Evolutionary conservation across 2,113 vertebrate species (phyloP), one percentile per base, ranked within the genome.

Genomic region (Australoheros scitulus): DNA sequence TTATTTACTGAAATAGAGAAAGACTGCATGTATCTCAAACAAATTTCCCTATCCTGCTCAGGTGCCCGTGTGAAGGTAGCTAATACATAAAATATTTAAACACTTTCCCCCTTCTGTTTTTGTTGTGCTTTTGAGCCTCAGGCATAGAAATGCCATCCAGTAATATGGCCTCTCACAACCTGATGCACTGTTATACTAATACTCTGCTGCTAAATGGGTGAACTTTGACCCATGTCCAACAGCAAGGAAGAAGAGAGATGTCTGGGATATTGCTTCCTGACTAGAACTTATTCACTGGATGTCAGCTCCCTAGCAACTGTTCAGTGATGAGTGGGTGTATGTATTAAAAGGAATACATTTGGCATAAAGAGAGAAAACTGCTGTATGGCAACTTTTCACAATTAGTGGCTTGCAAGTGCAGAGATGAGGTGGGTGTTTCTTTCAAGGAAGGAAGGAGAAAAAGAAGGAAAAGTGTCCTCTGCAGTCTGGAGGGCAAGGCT

Each of bases 21-120:
- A 47, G 32, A 86, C 77, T 47, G 29, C 36, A 50, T 50, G 52
- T 77, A 22, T 72, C 82, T 80, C 60, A 90, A 86, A 87, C 32
- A 75, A 47, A 88, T 91, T 75, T 88, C 60, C 41, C 77, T 52
- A 57, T 87, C 75, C 70, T 81, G 77, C 78, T 38, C 18, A 50
- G 61, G 68, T 77, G 85, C 58, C 75, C 77, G 85, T 79, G 68
- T 86, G 84, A 89, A 89, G 74, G 90, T 81, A 88, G 65, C 80
- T 79, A 84, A 81, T 78, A 57, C 87, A 86, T 93, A 59, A 91
- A 94, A 91, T 90, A 91, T 94, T 91, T 50, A 92, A 84, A 85
- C 58, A 41, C 58, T 56, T 58, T 80, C 61, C 75, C 64, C 52
- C 34, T 47, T 64, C 43, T 72, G 76, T 77, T 90, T 80, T 83